Evolutionary conservation across 35 echinoderm and acorn worm genomes (phyloP).

Genomic region (Amphiura filiformis): DNA sequence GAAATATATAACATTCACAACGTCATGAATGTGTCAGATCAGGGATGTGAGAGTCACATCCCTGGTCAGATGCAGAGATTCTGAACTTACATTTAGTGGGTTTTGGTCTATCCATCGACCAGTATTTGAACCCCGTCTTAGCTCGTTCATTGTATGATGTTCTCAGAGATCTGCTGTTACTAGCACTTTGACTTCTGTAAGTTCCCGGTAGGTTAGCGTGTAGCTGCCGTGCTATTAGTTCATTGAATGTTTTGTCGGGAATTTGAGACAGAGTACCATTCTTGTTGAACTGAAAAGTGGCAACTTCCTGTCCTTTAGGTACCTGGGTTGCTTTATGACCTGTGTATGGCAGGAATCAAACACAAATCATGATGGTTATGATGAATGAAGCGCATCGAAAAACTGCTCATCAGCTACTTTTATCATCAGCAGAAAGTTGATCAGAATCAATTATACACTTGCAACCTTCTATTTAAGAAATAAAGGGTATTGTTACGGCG

Average conservation of each 20-base stretch:
- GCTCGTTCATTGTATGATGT: conserved; percentile 70
- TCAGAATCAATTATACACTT: too few relatives aligned
- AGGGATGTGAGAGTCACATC: too few relatives aligned
- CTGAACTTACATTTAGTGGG: conserved; percentile 91
- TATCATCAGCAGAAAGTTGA: too few relatives aligned
- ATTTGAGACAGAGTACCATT: conserved; percentile 61
- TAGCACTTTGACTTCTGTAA: conserved; percentile 46
- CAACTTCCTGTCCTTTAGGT: conserved; percentile 60
- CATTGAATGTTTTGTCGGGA: conserved; percentile 51
- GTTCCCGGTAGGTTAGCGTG: conserved; percentile 62
- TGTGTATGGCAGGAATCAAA: too few relatives aligned
- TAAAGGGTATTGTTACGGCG: too few relatives aligned
- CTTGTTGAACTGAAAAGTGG: conserved; percentile 75
- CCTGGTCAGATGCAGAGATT: too few relatives aligned
- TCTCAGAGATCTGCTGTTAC: background rate
- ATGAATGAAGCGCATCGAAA: background rate
- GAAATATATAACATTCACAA: too few relatives aligned
- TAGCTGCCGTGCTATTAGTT: conserved; percentile 44
- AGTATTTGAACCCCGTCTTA: conserved; percentile 84
- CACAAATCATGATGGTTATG: background rate
- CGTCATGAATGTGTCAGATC: too few relatives aligned
- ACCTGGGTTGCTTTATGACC: conserved; percentile 46
- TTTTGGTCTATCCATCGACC: conserved; percentile 90
- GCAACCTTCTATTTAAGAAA: too few relatives aligned
- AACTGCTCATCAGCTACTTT: background rate